A percentile compares a stretch with the other conserved stretches of the same genome.
These are phyloP conservation scores for Sarcophaga rosellei DNA, from an alignment of 2,888 invertebrate genomes.

Conservation along the genomic window DNA sequence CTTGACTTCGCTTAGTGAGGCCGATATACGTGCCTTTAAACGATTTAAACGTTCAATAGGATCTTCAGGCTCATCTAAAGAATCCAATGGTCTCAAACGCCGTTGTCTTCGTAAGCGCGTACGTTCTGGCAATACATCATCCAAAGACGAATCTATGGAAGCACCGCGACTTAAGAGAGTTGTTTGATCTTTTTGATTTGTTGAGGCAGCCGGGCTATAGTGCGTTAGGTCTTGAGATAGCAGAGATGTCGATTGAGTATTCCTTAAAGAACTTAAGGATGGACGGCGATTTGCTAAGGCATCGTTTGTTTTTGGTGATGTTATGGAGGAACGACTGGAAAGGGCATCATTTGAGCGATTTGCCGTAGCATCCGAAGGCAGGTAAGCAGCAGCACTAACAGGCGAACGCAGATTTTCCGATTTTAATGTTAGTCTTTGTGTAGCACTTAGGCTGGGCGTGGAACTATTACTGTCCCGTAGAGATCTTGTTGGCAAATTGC, in stretches of 20 bases:
- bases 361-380: neutral
- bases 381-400: neutral
- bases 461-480: neutral
- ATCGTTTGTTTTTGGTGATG: neutral
- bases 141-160: constrained; percentile 55
- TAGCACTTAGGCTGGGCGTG: neutral
- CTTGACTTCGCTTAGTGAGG: constrained; percentile 79
- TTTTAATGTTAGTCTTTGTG: constrained; percentile 10
- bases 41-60: constrained; percentile 78
- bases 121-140: constrained; percentile 72
- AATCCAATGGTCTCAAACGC: constrained; percentile 74
- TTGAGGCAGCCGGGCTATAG: neutral
- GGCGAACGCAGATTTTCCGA: neutral
- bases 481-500: constrained; percentile 6
- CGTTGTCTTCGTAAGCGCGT: constrained; percentile 76
- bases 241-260: constrained; percentile 35
- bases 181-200: neutral
- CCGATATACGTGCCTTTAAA: constrained; percentile 79
- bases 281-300: constrained; percentile 11
- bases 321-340: neutral
- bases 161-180: neutral
- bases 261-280: constrained; percentile 32
- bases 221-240: constrained; percentile 44
- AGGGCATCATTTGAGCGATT: neutral
- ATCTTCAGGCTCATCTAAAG: constrained; percentile 75